Evolutionary conservation across 2,113 vertebrate species (phyloP).

Genomic region (Tangachromis dhanisi): DNA sequence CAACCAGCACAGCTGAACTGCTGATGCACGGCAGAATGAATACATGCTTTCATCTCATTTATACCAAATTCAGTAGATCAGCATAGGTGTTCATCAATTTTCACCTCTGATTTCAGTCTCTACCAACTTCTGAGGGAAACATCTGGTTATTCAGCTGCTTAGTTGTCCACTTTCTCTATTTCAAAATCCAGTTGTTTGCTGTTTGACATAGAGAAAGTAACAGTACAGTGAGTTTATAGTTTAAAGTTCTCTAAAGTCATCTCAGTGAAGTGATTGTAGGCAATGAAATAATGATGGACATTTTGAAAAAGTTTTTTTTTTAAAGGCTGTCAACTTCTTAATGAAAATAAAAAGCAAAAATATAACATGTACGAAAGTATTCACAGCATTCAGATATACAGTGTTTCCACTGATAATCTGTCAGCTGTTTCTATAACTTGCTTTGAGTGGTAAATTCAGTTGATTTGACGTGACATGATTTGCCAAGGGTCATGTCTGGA

Average conservation of each 20-base stretch:
- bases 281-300: neutral
- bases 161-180: neutral
- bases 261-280: neutral
- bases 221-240: neutral
- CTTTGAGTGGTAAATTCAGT: neutral
- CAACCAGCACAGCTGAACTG: neutral
- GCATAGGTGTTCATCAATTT: neutral
- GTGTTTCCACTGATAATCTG: neutral
- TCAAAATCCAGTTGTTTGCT: neutral
- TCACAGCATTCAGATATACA: neutral
- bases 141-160: neutral
- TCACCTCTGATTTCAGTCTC: neutral
- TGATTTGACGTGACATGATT: neutral
- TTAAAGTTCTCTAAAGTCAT: neutral
- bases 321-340: neutral
- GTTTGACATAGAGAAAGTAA: neutral
- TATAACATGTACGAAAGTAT: neutral
- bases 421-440: neutral
- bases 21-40: neutral
- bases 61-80: neutral
- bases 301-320: neutral
- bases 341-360: neutral
- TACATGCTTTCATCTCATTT: neutral
- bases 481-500: rapidly evolving
- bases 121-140: neutral